A percentile compares a stretch with the other conserved stretches of the same genome.
Conservation (phyloP, 92 coral and sea anemone species). For the Plumapathes pennacea region DNA sequence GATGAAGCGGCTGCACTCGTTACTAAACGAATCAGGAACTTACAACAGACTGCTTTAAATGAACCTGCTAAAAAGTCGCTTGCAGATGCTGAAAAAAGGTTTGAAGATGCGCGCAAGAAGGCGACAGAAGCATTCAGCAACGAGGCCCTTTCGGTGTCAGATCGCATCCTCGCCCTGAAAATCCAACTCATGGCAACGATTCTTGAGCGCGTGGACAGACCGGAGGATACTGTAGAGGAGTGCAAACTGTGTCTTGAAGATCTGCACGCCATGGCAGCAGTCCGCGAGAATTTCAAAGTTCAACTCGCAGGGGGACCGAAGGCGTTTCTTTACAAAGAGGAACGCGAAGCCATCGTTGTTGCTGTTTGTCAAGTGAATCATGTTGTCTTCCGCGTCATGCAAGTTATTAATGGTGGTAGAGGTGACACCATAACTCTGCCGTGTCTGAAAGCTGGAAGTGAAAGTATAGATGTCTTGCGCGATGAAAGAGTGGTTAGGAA, state of each 20-base stretch:
- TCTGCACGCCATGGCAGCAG: constrained; percentile 19
- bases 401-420: neutral
- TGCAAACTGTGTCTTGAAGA: constrained; percentile 16
- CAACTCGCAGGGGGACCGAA: neutral
- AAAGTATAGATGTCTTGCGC: neutral
- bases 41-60: no score
- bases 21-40: neutral
- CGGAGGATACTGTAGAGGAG: neutral
- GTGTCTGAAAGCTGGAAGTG: neutral
- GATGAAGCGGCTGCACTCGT: no score
- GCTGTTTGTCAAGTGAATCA: constrained; percentile 20
- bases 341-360: constrained; percentile 6
- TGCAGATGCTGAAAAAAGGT: no score
- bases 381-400: constrained; percentile 23
- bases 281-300: constrained; percentile 1
- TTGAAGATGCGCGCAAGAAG: no score
- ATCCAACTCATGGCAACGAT: constrained; percentile 31
- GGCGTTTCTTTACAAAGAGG: neutral
- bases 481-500: neutral
- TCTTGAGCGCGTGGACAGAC: constrained; percentile 9
- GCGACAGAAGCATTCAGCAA: no score
- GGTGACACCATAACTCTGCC: constrained; percentile 1
- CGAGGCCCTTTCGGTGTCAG: no score
- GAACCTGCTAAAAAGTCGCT: neutral
- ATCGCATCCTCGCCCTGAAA: constrained; percentile 32